Base-by-base conservation (phyloP, 2,888 invertebrate species). In the Ichneumon xanthorius region DNA sequence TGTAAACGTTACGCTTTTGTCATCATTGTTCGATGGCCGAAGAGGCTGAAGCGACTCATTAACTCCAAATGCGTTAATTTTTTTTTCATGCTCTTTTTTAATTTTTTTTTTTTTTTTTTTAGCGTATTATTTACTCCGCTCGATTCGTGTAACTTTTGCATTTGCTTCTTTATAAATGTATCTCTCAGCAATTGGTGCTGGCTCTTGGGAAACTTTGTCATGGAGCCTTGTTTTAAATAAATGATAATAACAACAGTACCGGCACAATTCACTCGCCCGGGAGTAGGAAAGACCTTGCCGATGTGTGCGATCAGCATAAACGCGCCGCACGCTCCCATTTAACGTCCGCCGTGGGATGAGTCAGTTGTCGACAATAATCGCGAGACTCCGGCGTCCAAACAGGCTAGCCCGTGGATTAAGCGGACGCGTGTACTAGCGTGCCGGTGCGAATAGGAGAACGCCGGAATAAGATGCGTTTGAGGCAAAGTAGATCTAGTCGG, bases 261-360 rank as follows among this genome's bases (percentile, higher is more conserved):
- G 77, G 68, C 61, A 68, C 50, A 6, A 77, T 84, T 73, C 16
- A 76, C 81, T 81, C 58, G 22, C 30, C 11, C 30, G 50, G 16
- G 81, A 82, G 67, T 82, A 76, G 53, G 68, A 82, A 58, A 79
- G 82, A 79, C 81, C 76, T 82, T 82, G 82, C 61, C 61, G 72
- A 19, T 68, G 26, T 37, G 48, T 14, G 19, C 33, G 33, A 22
- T 26, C 61, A 65, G 37, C 45, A 50, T 72, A 73, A 71, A 53
- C 33, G 58, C 58, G 68, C 65, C 67, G 50, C 73, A 68, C 63
- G 68, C 71, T 72, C 78, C 63, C 55, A 72, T 75, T 79, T 37
- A 82, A 70, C 70, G 79, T 14, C 26, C 50, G 71, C 58, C 81
- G 75, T 68, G 65, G 55, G 67, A 72, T 73, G 70, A 78, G 78